Percentiles rank a stretch among this genome's conserved stretches.
phyloP scores from a whole-genome alignment of 2,888 invertebrate genomes.

The Halictus ligatus region DNA sequence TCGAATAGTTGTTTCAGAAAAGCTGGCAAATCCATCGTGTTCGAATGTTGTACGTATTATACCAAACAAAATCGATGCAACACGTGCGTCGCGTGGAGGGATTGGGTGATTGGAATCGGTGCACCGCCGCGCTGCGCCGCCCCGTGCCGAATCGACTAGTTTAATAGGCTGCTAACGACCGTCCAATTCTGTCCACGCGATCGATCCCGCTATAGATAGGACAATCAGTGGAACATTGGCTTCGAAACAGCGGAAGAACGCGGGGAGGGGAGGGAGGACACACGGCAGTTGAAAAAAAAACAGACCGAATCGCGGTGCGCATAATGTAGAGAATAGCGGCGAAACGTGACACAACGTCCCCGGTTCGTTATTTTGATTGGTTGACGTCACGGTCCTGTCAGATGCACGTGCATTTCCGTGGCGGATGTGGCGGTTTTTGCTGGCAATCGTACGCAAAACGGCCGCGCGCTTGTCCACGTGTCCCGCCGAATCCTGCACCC shows the following conservation, averaged over 20 bases:
- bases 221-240: background rate
- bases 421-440: conserved; percentile 62
- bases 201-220: conserved; percentile 6
- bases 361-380: conserved; percentile 73
- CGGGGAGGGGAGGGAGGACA: background rate
- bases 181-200: background rate
- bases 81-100: background rate
- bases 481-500: conserved; percentile 20
- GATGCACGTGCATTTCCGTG: conserved; percentile 69
- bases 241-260: conserved; percentile 28
- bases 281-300: conserved; percentile 33
- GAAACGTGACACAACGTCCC: background rate
- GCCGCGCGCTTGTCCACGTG: conserved; percentile 43
- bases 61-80: conserved; percentile 22
- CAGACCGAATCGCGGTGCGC: conserved; percentile 45
- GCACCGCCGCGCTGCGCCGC: too few species aligned
- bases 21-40: background rate
- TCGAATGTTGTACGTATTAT: background rate
- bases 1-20: background rate
- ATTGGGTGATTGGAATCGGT: background rate
- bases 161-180: conserved; percentile 12
- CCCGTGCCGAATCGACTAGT: background rate
- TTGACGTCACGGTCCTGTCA: conserved; percentile 70
- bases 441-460: conserved; percentile 41
- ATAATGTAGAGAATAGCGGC: conserved; percentile 53